A percentile compares a stretch with the other conserved stretches of the same genome.
Evolutionary conservation across 2,113 vertebrate genomes (phyloP).

Genomic region (Pogonocichla stellata): DNA sequence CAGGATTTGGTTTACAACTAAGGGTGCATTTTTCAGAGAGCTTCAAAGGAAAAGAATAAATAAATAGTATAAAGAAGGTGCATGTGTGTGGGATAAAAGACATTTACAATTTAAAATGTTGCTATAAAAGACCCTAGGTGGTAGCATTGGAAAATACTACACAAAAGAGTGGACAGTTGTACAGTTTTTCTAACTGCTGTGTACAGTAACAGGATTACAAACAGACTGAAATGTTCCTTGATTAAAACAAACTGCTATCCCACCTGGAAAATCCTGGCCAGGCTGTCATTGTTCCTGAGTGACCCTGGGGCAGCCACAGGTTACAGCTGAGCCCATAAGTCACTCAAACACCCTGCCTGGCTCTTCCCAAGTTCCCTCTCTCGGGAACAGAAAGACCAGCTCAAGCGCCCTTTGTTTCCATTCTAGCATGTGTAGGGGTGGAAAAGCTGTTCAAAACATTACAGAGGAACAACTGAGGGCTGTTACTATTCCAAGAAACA

Average conservation of each 20-base stretch:
- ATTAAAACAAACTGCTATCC: constrained; percentile 28
- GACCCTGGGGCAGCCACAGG: neutral
- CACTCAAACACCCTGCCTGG: neutral
- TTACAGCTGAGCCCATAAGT: neutral
- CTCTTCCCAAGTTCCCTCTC: neutral
- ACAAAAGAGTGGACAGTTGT: neutral
- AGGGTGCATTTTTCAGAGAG: neutral
- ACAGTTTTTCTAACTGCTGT: neutral
- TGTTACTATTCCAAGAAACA: constrained; percentile 53
- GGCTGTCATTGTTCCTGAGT: constrained; percentile 2
- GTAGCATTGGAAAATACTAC: neutral
- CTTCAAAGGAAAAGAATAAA: constrained; percentile 36
- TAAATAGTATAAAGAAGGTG: neutral
- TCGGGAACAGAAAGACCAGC: neutral
- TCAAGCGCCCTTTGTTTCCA: constrained; percentile 56
- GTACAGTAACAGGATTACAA: neutral
- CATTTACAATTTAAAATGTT: neutral
- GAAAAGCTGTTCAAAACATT: constrained; percentile 57
- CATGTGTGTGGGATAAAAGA: neutral
- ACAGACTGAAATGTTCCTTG: neutral
- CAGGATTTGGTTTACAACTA: constrained; percentile 19
- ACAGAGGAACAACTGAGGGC: constrained; percentile 38
- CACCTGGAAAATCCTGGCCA: constrained; percentile 48
- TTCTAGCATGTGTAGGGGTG: neutral
- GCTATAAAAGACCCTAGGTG: neutral